Evolutionary conservation across 2,888 invertebrate species (phyloP).

Genomic region (Hydrotaea cyrtoneurina): DNA sequence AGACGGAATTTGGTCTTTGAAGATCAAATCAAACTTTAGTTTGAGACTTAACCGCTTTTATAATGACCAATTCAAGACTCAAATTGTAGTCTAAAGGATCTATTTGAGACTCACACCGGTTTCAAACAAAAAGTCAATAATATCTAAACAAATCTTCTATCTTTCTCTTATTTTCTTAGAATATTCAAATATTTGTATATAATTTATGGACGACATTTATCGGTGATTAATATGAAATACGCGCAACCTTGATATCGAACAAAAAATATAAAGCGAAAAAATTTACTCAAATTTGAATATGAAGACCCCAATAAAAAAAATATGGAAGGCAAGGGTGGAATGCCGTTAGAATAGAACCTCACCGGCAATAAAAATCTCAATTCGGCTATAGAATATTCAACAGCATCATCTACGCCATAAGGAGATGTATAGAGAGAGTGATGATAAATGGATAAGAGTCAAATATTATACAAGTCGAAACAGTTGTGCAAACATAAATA

Average conservation of each 20-base stretch:
- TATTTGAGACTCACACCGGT: no score
- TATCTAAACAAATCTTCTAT: no score
- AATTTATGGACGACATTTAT: no score
- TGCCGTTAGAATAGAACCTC: background rate
- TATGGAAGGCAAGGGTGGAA: background rate
- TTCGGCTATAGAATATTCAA: background rate
- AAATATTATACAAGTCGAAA: background rate
- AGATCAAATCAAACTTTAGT: no score
- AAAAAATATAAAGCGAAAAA: slow-evolving; percentile 6
- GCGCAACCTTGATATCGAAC: slow-evolving; percentile 17
- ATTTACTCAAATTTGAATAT: background rate
- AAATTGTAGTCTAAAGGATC: no score
- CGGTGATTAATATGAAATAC: background rate
- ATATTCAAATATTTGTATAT: no score
- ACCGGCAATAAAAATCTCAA: background rate
- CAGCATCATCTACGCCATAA: background rate
- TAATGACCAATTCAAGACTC: no score
- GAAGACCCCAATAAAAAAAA: background rate
- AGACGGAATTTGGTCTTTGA: no score
- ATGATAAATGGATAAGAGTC: background rate
- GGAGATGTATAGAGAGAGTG: background rate
- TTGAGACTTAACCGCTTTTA: no score
- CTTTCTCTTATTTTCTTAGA: no score
- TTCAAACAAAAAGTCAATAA: no score
- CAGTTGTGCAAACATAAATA: slow-evolving; percentile 22